Evolutionary conservation across 2,113 vertebrate genomes (phyloP), one percentile per base, ranked within the genome.

Genomic region (Proterorhinus semilunaris): DNA sequence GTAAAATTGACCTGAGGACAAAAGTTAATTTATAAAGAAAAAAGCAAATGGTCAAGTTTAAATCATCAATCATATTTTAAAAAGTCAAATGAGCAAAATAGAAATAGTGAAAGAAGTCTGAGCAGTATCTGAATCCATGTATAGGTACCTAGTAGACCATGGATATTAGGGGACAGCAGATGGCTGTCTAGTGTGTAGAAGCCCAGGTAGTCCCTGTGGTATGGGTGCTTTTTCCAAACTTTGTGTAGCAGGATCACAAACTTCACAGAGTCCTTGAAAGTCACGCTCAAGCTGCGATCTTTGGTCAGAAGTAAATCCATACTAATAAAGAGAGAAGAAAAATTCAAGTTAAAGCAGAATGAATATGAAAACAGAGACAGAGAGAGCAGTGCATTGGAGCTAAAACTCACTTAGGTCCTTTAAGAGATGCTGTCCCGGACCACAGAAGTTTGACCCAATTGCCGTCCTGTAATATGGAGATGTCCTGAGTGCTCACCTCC

Each of bases 181-280:
- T 94, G 93, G 69, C 92, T 94, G 75, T 96, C 93, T 74, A 96
- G 3, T 10, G 93, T 95, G 46, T 99, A 99, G 68, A 99, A 94
- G 42, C 97, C 96, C 62, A 99, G 88, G 76, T 95, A 98, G 81
- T 98, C 94, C 66, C 73, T 87, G 76, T 96, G 95, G 63, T 91
- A 83, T 0, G 95, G 95, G 74, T 96, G 93, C 58, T 94, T 93
- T 86, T 90, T 90, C 96, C 95, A 96, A 15, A 95, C 92, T 87
- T 94, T 92, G 83, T 99, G 98, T 51, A 99, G 85, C 83, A 98
- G 70, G 58, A 99, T 88, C 68, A 95, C 90, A 91, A 99, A 98
- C 66, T 92, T 95, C 51, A 87, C 90, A 0, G 94, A 93, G 11
- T 92, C 92, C 79, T 85, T 95, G 58, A 98, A 89, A 61, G 91